Evolutionary conservation across 2,113 vertebrate species (phyloP), one percentile per base, ranked within the genome.

Genomic region (Nannospalax galili): DNA sequence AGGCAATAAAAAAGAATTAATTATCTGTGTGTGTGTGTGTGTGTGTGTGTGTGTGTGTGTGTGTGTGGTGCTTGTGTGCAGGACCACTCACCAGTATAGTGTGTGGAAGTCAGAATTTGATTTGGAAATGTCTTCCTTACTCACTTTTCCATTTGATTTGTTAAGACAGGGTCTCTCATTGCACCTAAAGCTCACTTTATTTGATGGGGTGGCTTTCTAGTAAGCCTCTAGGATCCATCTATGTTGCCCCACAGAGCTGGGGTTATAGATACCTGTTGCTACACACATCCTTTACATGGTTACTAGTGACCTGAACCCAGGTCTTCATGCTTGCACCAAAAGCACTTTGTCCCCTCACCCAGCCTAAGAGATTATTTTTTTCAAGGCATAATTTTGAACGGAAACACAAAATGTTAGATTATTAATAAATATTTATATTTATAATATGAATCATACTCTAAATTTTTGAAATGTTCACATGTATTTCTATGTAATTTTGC

Each of bases 371-470:
- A 96, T 56, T 2, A 65, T 72, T 92, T 82, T 90, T 52, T 20
- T 79, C 56, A 96, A 96, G 70, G 84, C 84, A 24, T 0, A 52
- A 94, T 95, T 97, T 98, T 95, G 52, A 96, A 78, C 88, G 97
- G 96, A 48, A 48, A 95, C 1, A 72, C 1, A 85, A 1, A 30
- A 9, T 11, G 84, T 97, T 91, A 95, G 32, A 32, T n/a, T n/a
- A 88, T 97, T 92, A 95, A 42, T 90, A 37, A 9, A 69, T 3
- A 40, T 88, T 96, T 60, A n/a, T 90, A 89, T 73, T 92, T 96
- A 75, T 92, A 91, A 93, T 81, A 94, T 32, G 12, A 95, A 90
- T 84, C 95, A 82, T 77, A 75, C 42, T 96, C 95, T 35, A 84
- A 92, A 88, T 64, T 58, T 62, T 75, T 92, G 95, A 37, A 32